A percentile compares a stretch with the other conserved stretches of the same genome.
These are phyloP conservation scores for Loripinus fragilis DNA, from an alignment of 2,888 invertebrate genomes.

Conservation along the genomic window DNA sequence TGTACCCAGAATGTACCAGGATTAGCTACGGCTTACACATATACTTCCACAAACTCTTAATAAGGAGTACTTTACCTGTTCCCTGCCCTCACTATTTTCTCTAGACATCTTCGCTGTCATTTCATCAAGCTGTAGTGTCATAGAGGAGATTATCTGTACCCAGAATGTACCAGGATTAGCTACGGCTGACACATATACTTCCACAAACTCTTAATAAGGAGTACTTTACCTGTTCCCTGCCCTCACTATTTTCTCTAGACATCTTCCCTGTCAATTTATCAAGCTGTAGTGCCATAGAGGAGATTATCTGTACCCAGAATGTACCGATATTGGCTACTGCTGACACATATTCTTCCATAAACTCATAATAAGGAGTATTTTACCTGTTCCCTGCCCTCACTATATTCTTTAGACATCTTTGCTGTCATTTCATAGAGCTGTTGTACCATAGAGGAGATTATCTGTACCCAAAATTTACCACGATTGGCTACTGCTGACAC, in stretches of 20 bases:
- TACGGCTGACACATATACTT: slow-evolving; percentile 94
- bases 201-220: slow-evolving; percentile 84
- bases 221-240: no score
- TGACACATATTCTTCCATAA: no score
- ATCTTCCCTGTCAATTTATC: slow-evolving; percentile 92
- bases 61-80: no score
- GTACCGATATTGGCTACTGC: no score
- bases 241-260: no score
- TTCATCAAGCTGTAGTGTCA: slow-evolving; percentile 90
- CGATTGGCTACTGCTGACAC: no score
- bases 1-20: slow-evolving; percentile 95
- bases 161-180: slow-evolving; percentile 93
- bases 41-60: slow-evolving; percentile 88
- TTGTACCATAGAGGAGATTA: slow-evolving; percentile 86
- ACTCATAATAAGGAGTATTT: no score
- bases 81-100: slow-evolving; percentile 87
- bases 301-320: no score
- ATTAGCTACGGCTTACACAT: slow-evolving; percentile 93
- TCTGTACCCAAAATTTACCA: slow-evolving; percentile 93
- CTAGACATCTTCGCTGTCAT: slow-evolving; percentile 92
- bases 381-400: no score
- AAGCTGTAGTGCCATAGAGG: slow-evolving; percentile 89
- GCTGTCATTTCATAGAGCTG: no score
- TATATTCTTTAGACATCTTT: no score
- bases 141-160: slow-evolving; percentile 89